Base-by-base conservation (phyloP, 2,888 invertebrate genomes). In the Ochropacha duplaris region DNA sequence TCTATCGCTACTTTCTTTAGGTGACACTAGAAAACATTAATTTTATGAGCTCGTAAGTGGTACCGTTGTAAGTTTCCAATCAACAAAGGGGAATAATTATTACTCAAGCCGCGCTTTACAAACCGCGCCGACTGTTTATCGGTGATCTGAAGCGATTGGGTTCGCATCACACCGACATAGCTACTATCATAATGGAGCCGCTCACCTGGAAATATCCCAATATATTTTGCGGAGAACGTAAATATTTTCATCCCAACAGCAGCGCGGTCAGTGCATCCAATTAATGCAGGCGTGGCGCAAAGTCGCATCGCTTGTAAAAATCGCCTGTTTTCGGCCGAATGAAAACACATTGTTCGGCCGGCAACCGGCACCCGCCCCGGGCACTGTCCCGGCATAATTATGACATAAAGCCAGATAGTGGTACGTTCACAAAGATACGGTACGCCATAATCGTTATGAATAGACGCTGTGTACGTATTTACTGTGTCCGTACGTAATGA, bases 231-330 rank as follows among this genome's bases (percentile, higher is more conserved):
- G 72, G 72, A 59, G 66, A 72, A 72, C 76, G 75, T 84, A 85
- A 87, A 87, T 84, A 87, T 85, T 86, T 84, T 83, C 79, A 83
- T 79, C 72, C 72, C 68, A 68, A 69, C 71, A 71, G 74, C 74
- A 73, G 76, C 76, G 84, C 85, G 88, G 86, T 86, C 85, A 83
- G 78, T 82, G 86, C 86, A 83, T 87, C 86, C 88, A 89, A 89
- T 90, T 88, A 87, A 83, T 81, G 76, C 79, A 78, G 78, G 77
- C 79, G 78, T 68, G 67, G 72, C 67, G 31, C 60, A 69, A 74
- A 79, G 73, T 79, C 68, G 71, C 65, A 60, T 63, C 74, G 77
- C 77, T 79, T 82, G 76, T 81, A 84, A 88, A 87, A 88, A 84
- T 81, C 69, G 65, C 69, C 63, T 71, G 71, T 79, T 79, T 78